These are phyloP conservation scores for Pristionchus fissidentatus DNA, from an alignment of 2,888 invertebrate species.

Conservation along the genomic window DNA sequence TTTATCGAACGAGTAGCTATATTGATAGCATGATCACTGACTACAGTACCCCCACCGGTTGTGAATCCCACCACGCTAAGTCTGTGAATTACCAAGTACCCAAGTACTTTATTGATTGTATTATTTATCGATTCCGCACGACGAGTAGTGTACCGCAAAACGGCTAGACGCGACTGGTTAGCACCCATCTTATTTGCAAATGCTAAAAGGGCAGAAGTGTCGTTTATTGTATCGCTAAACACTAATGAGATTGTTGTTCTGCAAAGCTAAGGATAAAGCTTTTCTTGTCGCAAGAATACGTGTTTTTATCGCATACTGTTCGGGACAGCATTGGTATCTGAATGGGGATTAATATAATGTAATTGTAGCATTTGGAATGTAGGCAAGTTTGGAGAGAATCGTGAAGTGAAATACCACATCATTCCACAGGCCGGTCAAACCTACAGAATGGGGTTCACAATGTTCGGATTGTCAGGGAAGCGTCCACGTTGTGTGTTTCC, in stretches of 20 bases:
- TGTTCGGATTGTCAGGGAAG: too few relatives aligned
- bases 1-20: constrained; percentile 23
- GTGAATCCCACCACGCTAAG: background rate
- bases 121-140: background rate
- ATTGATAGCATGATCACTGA: background rate
- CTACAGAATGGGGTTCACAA: too few relatives aligned
- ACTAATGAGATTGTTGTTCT: constrained; percentile 1
- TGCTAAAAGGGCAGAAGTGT: constrained; percentile 34
- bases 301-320: too few relatives aligned
- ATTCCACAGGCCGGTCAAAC: too few relatives aligned
- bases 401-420: background rate
- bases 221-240: constrained; percentile 29
- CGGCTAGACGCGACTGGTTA: constrained; percentile 2
- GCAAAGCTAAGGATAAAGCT: constrained; percentile 30
- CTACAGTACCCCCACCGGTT: background rate
- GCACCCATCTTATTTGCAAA: background rate
- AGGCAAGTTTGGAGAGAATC: background rate
- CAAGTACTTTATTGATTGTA: constrained; percentile 1
- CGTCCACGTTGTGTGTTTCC: too few relatives aligned
- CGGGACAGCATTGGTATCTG: background rate
- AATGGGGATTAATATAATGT: background rate
- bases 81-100: constrained; percentile 34
- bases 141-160: background rate
- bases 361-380: background rate
- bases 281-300: too few relatives aligned